Evolutionary conservation across 2,797 vertebrate genomes (phyloP), one percentile per base, ranked within the genome.

Genomic region (Okamejei kenojei): DNA sequence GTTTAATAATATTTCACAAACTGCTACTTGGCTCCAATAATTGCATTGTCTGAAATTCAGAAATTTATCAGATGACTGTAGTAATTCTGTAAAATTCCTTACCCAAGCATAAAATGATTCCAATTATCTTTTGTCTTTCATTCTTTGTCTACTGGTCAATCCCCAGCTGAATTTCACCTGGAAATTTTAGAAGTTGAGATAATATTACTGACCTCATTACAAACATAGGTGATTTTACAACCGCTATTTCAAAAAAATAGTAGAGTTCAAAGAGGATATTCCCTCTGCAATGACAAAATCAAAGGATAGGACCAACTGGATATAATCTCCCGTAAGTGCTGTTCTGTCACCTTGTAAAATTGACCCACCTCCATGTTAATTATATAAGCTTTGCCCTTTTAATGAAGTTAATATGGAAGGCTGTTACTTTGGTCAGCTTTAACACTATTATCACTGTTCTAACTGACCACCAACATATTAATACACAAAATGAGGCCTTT

Each of bases 21-120:
- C 13, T 54, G 90, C 73, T 92, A 58, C 45, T 23, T 7, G 19
- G 38, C 32, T n/a, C 19, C 21, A 65, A 32, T 68, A 68, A 88
- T 11, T 65, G n/a, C n/a, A 68, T 74, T 76, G 23, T 54, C 90
- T 76, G 88, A 35, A 38, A 4, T 90, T 45, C 26, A 76, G 71
- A 54, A 58, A 74, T 92, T 92, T 19, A 54, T 68, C 90, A 91
- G 88, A 23, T 91, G 13, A 71, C 32, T 71, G 71, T 6, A 71
- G 90, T 73, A 74, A n/a, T 23, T 91, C 21, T 74, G 0, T 8
- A 73, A 35, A 71, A 26, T 86, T 32, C 61, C 82, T 17, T 65
- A 88, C n/a, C 15, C n/a, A 19, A 88, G 84, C 29, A 32, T 65
- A 88, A 88, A 88, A 88, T 88, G 61, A 65, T 88, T 19, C 29